Percentiles rank a stretch among this genome's conserved stretches.
Conservation (phyloP, 2,113 vertebrate species). For the Apodemus sylvaticus region DNA sequence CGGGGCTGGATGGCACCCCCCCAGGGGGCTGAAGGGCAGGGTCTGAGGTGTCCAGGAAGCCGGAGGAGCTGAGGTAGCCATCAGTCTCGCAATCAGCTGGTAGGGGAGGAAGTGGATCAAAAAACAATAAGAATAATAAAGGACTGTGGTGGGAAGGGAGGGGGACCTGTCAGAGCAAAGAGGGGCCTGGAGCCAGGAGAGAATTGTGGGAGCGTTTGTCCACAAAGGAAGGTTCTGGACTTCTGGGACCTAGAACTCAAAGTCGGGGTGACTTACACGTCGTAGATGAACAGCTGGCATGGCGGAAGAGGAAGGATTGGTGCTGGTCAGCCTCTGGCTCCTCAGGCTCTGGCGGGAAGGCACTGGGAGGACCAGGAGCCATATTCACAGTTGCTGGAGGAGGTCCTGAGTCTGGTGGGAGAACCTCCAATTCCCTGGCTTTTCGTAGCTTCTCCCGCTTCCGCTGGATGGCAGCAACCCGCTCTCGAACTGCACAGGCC, state of each 20-base stretch:
- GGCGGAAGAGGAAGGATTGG: constrained; percentile 90
- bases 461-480: constrained; percentile 90
- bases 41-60: constrained; percentile 89
- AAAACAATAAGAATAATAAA: background rate
- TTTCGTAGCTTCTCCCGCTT: constrained; percentile 91
- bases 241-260: background rate
- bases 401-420: constrained; percentile 48
- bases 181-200: background rate
- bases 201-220: background rate
- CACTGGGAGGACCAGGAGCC: constrained; percentile 75
- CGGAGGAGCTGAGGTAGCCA: constrained; percentile 93
- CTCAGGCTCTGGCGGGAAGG: constrained; percentile 90
- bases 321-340: constrained; percentile 95
- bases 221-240: background rate
- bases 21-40: constrained; percentile 61
- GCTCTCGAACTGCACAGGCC: constrained; percentile 92
- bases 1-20: constrained; percentile 77
- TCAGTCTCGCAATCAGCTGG: constrained; percentile 96
- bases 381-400: constrained; percentile 46
- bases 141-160: background rate
- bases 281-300: constrained; percentile 93
- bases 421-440: constrained; percentile 70
- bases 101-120: background rate
- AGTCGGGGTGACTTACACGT: constrained; percentile 88
- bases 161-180: background rate